Evolutionary conservation across 1,140 invertebrate genomes (phyloP), one percentile per base, ranked within the genome.

Genomic region (Aphis gossypii): DNA sequence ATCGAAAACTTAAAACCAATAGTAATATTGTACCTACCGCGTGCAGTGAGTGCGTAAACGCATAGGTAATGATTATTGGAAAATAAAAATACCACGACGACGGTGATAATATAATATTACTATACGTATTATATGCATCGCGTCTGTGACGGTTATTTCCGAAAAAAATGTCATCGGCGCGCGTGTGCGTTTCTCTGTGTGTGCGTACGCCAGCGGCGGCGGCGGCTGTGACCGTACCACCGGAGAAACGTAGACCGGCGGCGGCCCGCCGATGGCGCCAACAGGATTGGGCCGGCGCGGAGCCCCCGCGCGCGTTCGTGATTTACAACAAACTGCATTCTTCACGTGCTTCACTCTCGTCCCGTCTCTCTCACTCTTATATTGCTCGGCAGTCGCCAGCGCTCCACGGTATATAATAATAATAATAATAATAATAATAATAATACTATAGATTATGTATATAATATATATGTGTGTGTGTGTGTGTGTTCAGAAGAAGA

Each of bases 311-410:
- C 91, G 30, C 76, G 48, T 51, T 84, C 35, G 91, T 93, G 91
- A 93, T 93, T 93, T 93, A 93, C 91, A 93, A 93, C 91, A 93
- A 93, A 93, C 91, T 93, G 91, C 91, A 93, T 93, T 93, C 91
- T 93, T 93, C 35, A 21, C 76, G 91, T 93, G 76, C 38, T 23
- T 48, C 41, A 38, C 44, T 38, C 84, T 23, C 20, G 7, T 46
- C 21, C 46, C 35, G 30, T 90, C 51, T 56, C 88, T 90, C 51
- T 41, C 21, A 2, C 11, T 0, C 56, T 60, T 30, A n/a, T n/a
- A n/a, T n/a, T 68, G 4, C 60, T n/a, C 60, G 60, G 4, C 60
- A 68, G 30, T 68, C 60, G 60, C 60, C 60, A 68, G 60, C 30
- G 60, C 60, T 68, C 60, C 60, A 68, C 11, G 60, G 60, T 68